These are phyloP conservation scores for Noctuana brunneofusca DNA, from an alignment of 2,888 invertebrate genomes.

Conservation along the genomic window DNA sequence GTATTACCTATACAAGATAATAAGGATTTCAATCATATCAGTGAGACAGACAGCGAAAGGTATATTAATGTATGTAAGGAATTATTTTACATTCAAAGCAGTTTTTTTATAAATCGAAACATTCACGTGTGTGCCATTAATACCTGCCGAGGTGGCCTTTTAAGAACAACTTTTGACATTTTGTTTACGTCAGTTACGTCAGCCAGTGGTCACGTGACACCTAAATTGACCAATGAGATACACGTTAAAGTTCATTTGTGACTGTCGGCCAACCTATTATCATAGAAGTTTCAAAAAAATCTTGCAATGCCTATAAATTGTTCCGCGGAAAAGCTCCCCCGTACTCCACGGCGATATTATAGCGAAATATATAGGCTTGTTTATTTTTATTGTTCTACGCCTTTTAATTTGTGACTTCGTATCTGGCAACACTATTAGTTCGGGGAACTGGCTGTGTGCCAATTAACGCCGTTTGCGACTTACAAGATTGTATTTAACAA, in stretches of 20 bases:
- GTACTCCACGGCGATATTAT: slow-evolving; percentile 4
- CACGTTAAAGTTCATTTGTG: no score
- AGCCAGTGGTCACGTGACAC: no score
- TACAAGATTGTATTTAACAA: slow-evolving; percentile 16
- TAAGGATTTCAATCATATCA: background rate
- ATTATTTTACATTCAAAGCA: background rate
- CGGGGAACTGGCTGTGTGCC: slow-evolving; percentile 20
- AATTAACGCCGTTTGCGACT: slow-evolving; percentile 25
- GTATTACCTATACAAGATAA: background rate
- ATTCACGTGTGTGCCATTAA: no score
- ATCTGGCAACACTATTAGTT: slow-evolving; percentile 25
- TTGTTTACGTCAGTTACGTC: no score
- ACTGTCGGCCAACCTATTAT: no score
- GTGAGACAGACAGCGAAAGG: background rate
- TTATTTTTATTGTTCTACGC: slow-evolving; percentile 30
- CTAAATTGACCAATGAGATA: no score
- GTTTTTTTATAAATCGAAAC: no score
- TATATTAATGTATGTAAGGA: background rate
- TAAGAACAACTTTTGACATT: no score
- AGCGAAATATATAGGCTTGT: background rate
- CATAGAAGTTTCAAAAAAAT: no score
- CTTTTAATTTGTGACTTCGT: slow-evolving; percentile 25
- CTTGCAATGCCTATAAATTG: background rate
- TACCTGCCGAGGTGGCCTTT: no score
- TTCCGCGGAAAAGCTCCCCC: background rate